Conservation (phyloP, 23 tunicate species). For the Clavelina lepadiformis region DNA sequence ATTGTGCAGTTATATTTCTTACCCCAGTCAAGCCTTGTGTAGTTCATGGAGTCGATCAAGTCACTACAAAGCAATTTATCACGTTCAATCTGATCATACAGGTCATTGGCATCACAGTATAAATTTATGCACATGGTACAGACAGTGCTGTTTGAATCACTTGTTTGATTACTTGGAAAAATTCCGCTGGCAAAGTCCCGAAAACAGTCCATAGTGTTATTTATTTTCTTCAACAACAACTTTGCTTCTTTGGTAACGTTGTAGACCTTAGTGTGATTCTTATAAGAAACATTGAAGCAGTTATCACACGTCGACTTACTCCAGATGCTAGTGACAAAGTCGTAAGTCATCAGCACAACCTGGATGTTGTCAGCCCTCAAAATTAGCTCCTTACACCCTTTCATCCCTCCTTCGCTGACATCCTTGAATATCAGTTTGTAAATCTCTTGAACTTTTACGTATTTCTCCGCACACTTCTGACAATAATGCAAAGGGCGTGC, state of each 20-base stretch:
- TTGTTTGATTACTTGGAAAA: not conserved
- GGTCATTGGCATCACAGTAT: conserved; percentile 48
- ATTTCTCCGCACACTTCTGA: conserved; percentile 51
- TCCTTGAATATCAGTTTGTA: conserved; percentile 26
- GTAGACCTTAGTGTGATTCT: conserved; percentile 31
- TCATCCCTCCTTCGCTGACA: conserved; percentile 1
- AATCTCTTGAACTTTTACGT: conserved; percentile 18
- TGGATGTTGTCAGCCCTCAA: conserved; percentile 77
- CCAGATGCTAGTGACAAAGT: conserved; percentile 49
- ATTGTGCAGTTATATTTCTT: conserved; percentile 36
- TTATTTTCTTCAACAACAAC: conserved; percentile 33
- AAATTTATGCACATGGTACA: conserved; percentile 38
- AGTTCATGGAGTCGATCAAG: conserved; percentile 68
- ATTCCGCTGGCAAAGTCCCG: conserved; percentile 24
- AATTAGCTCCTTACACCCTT: conserved; percentile 38
- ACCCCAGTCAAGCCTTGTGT: conserved; percentile 67
- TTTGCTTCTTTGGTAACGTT: conserved; percentile 14
- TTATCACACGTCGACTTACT: conserved; percentile 56
- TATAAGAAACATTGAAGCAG: conserved; percentile 36
- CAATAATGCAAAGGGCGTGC: conserved; percentile 77
- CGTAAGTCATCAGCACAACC: conserved; percentile 32
- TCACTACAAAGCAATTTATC: conserved; percentile 60
- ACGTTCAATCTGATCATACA: conserved; percentile 40
- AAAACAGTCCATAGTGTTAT: conserved; percentile 41
- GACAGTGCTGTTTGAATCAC: conserved; percentile 24